These are phyloP conservation scores for Eumeta japonica DNA, from an alignment of 1,140 invertebrate genomes.

Conservation along the genomic window DNA sequence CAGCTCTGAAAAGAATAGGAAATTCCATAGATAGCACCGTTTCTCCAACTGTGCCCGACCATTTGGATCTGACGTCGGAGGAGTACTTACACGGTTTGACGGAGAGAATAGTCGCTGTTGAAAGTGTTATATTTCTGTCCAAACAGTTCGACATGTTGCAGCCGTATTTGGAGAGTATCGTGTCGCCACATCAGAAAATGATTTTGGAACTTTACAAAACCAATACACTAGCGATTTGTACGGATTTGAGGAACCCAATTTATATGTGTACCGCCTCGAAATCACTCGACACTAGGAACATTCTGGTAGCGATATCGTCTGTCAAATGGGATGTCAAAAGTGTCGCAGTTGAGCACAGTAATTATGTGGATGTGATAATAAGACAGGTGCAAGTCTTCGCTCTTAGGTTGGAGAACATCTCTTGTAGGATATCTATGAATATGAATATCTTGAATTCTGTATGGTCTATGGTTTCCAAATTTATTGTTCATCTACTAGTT, in stretches of 20 bases:
- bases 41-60: slow-evolving; percentile 67
- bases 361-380: slow-evolving; percentile 77
- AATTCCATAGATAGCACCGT: slow-evolving; percentile 58
- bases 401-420: slow-evolving; percentile 71
- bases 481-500: slow-evolving; percentile 82
- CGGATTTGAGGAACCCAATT: slow-evolving; percentile 77
- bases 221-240: slow-evolving; percentile 69
- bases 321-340: slow-evolving; percentile 96
- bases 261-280: slow-evolving; percentile 81
- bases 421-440: slow-evolving; percentile 68
- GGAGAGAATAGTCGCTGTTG: slow-evolving; percentile 86
- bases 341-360: slow-evolving; percentile 92
- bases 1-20: slow-evolving; percentile 73
- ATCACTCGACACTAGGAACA: slow-evolving; percentile 75
- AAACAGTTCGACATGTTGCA: slow-evolving; percentile 83
- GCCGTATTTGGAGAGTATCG: slow-evolving; percentile 76
- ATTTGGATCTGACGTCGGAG: slow-evolving; percentile 69
- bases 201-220: slow-evolving; percentile 75
- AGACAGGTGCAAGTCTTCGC: slow-evolving; percentile 80
- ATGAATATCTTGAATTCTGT: slow-evolving; percentile 68
- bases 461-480: slow-evolving; percentile 85
- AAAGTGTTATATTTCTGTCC: slow-evolving; percentile 87
- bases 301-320: slow-evolving; percentile 82
- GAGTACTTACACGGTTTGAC: slow-evolving; percentile 78
- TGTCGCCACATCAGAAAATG: slow-evolving; percentile 63